Percentiles rank a stretch among this genome's conserved stretches.
Evolutionary conservation across 2,888 invertebrate species (phyloP).

Genomic region (Villa cingulata): DNA sequence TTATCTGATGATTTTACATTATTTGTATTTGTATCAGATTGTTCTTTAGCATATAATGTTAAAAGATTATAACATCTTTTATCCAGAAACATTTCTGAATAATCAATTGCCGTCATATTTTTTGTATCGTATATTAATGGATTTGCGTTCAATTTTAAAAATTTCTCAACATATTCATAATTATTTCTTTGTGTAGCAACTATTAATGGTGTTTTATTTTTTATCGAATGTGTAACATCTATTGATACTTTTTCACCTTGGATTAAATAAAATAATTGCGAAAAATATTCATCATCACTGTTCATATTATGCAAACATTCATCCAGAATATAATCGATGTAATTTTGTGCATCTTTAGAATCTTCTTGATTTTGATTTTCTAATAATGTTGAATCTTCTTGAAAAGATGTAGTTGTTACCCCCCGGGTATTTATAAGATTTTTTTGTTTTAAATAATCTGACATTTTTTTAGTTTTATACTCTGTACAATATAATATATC

Average conservation of each 20-base stretch:
- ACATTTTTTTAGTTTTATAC: constrained; percentile 24
- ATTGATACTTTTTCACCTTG: constrained; percentile 63
- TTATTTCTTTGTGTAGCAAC: constrained; percentile 62
- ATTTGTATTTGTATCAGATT: constrained; percentile 16
- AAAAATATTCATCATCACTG: constrained; percentile 51
- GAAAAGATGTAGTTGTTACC: not conserved
- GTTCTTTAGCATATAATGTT: no score
- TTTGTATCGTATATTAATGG: constrained; percentile 16
- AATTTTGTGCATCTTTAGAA: not conserved
- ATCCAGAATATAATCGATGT: constrained; percentile 34
- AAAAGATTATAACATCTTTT: constrained; percentile 18
- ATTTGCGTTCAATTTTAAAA: constrained; percentile 53
- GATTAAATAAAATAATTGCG: constrained; percentile 63
- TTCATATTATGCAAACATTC: constrained; percentile 15
- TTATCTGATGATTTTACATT: constrained; percentile 12
- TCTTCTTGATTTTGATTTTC: not conserved
- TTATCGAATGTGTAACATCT: constrained; percentile 52
- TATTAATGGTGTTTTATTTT: constrained; percentile 60
- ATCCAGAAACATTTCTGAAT: constrained; percentile 20
- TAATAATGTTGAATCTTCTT: not conserved
- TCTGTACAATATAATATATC: constrained; percentile 52
- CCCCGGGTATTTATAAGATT: not conserved
- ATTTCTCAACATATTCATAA: constrained; percentile 49
- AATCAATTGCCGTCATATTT: constrained; percentile 21
- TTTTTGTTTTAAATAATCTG: constrained; percentile 15